Conservation (phyloP, 2,797 vertebrate species). For the Microctenopoma stevenorrisi region DNA sequence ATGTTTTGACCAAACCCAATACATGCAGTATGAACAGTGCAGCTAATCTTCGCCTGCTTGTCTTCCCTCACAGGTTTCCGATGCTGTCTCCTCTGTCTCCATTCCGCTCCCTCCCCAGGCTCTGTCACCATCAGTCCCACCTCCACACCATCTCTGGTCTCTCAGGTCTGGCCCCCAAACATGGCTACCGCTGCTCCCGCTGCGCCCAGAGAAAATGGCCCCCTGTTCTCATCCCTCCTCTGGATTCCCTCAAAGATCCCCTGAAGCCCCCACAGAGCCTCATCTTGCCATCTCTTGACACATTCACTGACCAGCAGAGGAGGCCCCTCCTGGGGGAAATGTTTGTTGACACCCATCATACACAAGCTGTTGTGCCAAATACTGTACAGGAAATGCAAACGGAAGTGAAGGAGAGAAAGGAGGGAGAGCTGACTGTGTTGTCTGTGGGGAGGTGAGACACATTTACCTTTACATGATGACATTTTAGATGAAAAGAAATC, state of each 20-base stretch:
- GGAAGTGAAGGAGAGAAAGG: constrained; percentile 61
- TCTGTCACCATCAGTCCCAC: constrained; percentile 92
- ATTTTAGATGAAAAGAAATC: too few relatives aligned
- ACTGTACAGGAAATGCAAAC: constrained; percentile 47
- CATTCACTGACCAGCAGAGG: constrained; percentile 63
- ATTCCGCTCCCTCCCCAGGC: constrained; percentile 80
- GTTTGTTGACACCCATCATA: constrained; percentile 49
- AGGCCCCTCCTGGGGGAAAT: constrained; percentile 66
- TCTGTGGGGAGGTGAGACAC: constrained; percentile 91
- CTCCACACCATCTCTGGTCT: constrained; percentile 91
- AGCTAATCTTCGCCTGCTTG: background rate
- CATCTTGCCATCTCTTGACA: constrained; percentile 81
- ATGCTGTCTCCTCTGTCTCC: constrained; percentile 83
- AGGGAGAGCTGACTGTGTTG: constrained; percentile 86
- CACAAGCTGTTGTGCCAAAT: constrained; percentile 64
- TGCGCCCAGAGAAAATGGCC: constrained; percentile 97
- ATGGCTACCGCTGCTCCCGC: constrained; percentile 88
- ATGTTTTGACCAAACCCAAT: background rate
- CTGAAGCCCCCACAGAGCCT: constrained; percentile 68
- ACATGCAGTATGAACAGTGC: background rate
- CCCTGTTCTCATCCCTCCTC: constrained; percentile 78
- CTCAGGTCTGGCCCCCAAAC: constrained; percentile 83
- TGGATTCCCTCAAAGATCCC: constrained; percentile 72
- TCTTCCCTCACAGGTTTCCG: constrained; percentile 77
- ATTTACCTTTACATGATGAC: too few relatives aligned